A percentile compares a stretch with the other conserved stretches of the same genome.
phyloP scores from a whole-genome alignment of 2,113 vertebrate genomes.

The Acanthochromis polyacanthus region DNA sequence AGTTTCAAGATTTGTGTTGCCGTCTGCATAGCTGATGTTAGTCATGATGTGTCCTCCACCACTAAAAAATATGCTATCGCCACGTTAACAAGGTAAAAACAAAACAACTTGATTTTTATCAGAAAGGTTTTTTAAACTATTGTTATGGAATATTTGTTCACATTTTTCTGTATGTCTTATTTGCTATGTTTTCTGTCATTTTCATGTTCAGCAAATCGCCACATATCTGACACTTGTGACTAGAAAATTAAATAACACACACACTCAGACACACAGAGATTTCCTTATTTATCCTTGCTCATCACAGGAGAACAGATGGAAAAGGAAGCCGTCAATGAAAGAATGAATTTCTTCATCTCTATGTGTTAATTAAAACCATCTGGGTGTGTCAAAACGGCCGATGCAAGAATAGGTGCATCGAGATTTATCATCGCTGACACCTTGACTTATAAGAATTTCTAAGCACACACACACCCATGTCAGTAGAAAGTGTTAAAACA shows the following conservation, averaged over 20 bases:
- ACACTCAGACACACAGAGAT: slow-evolving; percentile 3
- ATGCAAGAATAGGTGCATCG: neutral
- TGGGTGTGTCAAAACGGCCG: slow-evolving; percentile 10
- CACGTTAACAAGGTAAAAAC: no score
- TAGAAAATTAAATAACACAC: neutral
- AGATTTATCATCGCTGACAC: slow-evolving; percentile 10
- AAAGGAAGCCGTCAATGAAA: slow-evolving; percentile 17
- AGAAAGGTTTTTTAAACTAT: no score
- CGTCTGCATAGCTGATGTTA: no score
- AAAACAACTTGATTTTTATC: no score
- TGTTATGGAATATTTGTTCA: no score
- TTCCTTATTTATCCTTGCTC: slow-evolving; percentile 1
- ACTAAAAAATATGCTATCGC: no score
- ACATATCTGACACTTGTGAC: slow-evolving; percentile 1
- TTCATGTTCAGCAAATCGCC: neutral
- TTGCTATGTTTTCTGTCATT: no score
- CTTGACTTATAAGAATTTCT: neutral
- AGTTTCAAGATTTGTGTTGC: no score
- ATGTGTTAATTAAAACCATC: slow-evolving; percentile 25
- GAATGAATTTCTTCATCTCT: slow-evolving; percentile 26
- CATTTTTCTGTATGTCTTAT: no score
- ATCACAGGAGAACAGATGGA: slow-evolving; percentile 44
- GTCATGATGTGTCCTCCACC: no score
- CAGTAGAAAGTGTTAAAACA: neutral
- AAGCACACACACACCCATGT: no score